These are phyloP conservation scores for Epiblema foenella DNA, from an alignment of 2,888 invertebrate genomes.

Conservation along the genomic window DNA sequence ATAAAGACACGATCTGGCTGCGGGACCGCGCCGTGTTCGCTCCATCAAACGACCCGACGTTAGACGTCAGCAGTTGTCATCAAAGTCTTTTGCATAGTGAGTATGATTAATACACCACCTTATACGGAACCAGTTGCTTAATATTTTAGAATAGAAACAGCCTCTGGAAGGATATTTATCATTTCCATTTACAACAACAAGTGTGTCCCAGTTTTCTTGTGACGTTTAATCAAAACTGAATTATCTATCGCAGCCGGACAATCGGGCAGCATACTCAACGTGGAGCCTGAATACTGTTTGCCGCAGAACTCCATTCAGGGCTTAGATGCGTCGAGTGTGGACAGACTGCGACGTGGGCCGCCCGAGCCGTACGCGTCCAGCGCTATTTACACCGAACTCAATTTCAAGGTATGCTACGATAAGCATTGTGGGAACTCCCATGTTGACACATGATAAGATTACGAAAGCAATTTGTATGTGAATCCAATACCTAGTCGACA, in stretches of 20 bases:
- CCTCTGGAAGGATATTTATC: constrained; percentile 33
- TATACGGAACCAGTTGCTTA: constrained; percentile 26
- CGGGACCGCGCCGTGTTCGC: constrained; percentile 78
- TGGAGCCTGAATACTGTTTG: constrained; percentile 79
- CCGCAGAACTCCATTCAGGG: constrained; percentile 81
- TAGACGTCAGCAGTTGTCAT: constrained; percentile 77
- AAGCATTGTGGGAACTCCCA: constrained; percentile 65
- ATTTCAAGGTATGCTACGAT: constrained; percentile 80
- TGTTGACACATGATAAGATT: constrained; percentile 69
- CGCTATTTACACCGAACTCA: constrained; percentile 83
- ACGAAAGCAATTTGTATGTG: constrained; percentile 66
- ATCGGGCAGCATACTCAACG: constrained; percentile 76
- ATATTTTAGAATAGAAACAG: constrained; percentile 24
- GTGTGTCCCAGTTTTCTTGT: constrained; percentile 36
- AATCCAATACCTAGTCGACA: constrained; percentile 45
- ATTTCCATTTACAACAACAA: constrained; percentile 42
- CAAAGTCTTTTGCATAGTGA: constrained; percentile 79
- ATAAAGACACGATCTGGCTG: constrained; percentile 82
- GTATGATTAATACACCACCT: constrained; percentile 50
- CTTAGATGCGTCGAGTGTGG: constrained; percentile 75
- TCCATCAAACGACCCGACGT: constrained; percentile 67
- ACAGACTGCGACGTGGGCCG: constrained; percentile 75
- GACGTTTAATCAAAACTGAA: constrained; percentile 31
- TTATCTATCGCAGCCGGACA: constrained; percentile 67
- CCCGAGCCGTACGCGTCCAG: constrained; percentile 81